Evolutionary conservation across 1,140 invertebrate species (phyloP).

Genomic region (Periplaneta americana): DNA sequence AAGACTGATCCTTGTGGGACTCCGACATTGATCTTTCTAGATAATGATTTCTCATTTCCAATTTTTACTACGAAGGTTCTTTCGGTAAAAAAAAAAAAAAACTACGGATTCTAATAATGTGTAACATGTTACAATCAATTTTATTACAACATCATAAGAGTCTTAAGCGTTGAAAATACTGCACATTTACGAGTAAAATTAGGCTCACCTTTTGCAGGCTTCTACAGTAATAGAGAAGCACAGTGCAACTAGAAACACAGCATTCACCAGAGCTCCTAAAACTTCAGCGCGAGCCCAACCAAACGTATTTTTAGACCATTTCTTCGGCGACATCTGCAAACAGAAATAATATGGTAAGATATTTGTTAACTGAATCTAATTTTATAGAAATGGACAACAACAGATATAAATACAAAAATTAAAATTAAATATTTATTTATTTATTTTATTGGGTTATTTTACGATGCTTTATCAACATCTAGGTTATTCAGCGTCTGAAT

Average conservation of each 20-base stretch:
- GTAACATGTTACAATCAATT: no score
- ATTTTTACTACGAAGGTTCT: no score
- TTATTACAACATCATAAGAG: no score
- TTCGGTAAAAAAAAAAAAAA: not conserved
- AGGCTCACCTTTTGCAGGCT: constrained; percentile 67
- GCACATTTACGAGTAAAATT: not conserved
- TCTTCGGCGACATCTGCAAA: constrained; percentile 86
- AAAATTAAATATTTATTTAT: not conserved
- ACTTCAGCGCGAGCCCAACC: constrained; percentile 92
- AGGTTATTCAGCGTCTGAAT: no score
- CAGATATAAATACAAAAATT: no score
- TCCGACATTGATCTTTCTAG: no score
- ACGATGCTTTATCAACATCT: no score
- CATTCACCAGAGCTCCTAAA: constrained; percentile 87
- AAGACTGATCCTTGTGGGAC: no score
- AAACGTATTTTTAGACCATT: constrained; percentile 93
- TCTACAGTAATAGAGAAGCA: constrained; percentile 91
- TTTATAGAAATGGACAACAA: not conserved
- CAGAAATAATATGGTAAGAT: not conserved
- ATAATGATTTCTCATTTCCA: no score
- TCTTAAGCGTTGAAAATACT: no score
- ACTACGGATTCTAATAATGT: not conserved
- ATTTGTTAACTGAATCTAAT: not conserved
- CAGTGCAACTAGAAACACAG: constrained; percentile 87
- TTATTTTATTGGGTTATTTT: no score